Percentiles rank a stretch among this genome's conserved stretches.
These are phyloP conservation scores for Phalacrocorax carbo DNA, from an alignment of 2,113 vertebrate species.

Conservation along the genomic window DNA sequence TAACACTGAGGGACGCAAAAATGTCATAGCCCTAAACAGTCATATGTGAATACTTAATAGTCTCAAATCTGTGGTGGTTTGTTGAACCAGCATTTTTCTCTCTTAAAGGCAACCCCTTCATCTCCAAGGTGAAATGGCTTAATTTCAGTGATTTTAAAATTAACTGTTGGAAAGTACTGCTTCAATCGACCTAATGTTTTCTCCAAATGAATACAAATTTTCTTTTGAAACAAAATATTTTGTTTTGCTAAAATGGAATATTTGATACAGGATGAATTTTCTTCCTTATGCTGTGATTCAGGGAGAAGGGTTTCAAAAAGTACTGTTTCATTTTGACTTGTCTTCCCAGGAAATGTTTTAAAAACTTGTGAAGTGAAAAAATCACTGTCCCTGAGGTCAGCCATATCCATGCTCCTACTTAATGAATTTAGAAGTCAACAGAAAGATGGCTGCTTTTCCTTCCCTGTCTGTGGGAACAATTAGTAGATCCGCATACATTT, in stretches of 20 bases:
- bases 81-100: not conserved
- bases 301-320: not conserved
- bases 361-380: not conserved
- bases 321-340: not conserved
- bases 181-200: not conserved
- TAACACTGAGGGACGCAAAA: not conserved
- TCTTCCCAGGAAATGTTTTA: not conserved
- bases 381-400: not conserved
- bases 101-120: not conserved
- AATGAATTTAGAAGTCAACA: not conserved
- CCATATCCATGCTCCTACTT: not conserved
- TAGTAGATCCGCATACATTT: not conserved
- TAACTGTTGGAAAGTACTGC: not conserved
- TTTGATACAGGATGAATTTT: not conserved
- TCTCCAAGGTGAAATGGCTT: not conserved
- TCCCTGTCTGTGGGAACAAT: not conserved
- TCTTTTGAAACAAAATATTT: not conserved
- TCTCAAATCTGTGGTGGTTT: not conserved
- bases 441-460: not conserved
- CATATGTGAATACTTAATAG: not conserved
- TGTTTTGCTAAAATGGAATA: not conserved
- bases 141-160: not conserved
- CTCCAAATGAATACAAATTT: not conserved
- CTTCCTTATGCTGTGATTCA: not conserved
- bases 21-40: not conserved